phyloP scores from a whole-genome alignment of 2,797 vertebrate genomes.

The Chelonia mydas region DNA sequence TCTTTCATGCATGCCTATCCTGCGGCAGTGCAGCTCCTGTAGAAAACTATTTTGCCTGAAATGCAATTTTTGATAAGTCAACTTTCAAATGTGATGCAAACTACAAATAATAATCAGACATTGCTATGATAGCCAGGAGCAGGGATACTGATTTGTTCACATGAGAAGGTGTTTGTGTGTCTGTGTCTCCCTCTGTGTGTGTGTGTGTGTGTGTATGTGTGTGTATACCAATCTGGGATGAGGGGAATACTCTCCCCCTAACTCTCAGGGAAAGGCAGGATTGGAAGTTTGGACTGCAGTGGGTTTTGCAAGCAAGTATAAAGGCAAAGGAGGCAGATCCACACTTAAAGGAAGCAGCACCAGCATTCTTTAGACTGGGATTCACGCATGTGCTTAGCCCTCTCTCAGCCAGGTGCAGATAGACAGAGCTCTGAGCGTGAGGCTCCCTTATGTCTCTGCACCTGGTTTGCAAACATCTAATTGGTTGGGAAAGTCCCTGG shows the following conservation, averaged over 20 bases:
- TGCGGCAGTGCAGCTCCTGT: not conserved
- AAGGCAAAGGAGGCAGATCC: not conserved
- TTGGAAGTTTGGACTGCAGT: not conserved
- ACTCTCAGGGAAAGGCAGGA: accelerated
- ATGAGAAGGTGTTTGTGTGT: too few relatives aligned
- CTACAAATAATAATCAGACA: not conserved
- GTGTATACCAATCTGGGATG: not conserved
- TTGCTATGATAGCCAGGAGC: not conserved
- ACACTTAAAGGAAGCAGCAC: not conserved
- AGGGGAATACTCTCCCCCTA: not conserved
- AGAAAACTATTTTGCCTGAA: not conserved
- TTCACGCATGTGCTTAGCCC: not conserved
- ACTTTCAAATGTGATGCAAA: accelerated
- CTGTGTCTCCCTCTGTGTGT: too few relatives aligned
- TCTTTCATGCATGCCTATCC: not conserved
- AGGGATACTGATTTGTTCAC: not conserved
- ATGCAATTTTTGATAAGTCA: not conserved
- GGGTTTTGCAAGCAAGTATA: not conserved
- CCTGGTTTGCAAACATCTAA: not conserved
- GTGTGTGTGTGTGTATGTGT: not conserved
- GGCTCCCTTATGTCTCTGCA: not conserved
- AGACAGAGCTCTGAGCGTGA: not conserved
- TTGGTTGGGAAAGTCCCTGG: not conserved
- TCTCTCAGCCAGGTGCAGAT: not conserved
- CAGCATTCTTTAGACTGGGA: not conserved